phyloP scores from a whole-genome alignment of 1,140 invertebrate genomes.

The Laupala kohalensis region DNA sequence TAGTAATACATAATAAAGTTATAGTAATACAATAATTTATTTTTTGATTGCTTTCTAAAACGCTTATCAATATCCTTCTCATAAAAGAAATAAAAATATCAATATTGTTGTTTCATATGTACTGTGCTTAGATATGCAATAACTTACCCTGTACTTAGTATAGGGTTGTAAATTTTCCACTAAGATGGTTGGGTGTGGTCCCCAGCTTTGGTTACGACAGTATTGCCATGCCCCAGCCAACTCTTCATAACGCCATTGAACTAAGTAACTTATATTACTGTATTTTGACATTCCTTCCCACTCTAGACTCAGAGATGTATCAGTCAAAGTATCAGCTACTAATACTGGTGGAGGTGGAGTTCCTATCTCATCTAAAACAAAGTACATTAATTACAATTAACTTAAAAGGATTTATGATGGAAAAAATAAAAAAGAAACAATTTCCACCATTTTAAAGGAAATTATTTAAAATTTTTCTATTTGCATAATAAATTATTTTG shows the following conservation, averaged over 20 bases:
- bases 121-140: no score
- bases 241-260: constrained; percentile 63
- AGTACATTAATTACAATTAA: not conserved
- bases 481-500: no score
- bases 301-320: constrained; percentile 61
- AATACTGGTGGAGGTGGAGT: constrained; percentile 57
- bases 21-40: no score
- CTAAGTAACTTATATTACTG: constrained; percentile 48
- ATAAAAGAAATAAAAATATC: no score
- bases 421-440: not conserved
- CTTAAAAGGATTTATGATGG: not conserved
- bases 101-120: no score
- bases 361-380: constrained; percentile 43
- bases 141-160: constrained; percentile 70
- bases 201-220: constrained; percentile 52
- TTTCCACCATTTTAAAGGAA: no score
- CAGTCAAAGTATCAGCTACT: constrained; percentile 56
- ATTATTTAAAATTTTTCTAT: no score
- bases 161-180: constrained; percentile 71
- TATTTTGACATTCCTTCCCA: constrained; percentile 49
- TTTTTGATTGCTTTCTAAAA: no score
- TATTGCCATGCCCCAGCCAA: constrained; percentile 55
- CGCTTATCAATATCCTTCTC: no score
- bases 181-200: constrained; percentile 45
- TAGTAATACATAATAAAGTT: no score